Evolutionary conservation across 2,888 invertebrate genomes (phyloP).

Genomic region (Stratiomys singularior): DNA sequence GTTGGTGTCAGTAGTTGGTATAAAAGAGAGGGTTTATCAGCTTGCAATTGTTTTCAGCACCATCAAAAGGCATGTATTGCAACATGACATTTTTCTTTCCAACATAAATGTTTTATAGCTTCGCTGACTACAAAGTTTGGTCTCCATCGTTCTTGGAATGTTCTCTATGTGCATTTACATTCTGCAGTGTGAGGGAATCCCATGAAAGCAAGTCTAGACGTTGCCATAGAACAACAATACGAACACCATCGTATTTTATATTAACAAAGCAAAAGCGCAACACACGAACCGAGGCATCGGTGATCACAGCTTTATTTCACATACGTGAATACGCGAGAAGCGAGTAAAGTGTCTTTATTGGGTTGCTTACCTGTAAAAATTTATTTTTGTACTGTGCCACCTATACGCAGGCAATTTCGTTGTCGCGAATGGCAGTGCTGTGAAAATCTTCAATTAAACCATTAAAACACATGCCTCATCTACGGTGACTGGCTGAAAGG

Average conservation of each 20-base stretch:
- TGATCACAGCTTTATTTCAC: neutral
- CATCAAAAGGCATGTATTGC: too few species aligned
- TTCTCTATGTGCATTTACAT: neutral
- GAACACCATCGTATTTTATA: neutral
- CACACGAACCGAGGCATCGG: neutral
- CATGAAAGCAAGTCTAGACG: conserved; percentile 39
- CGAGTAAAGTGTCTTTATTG: neutral
- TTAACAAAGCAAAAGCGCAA: neutral
- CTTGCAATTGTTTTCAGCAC: too few species aligned
- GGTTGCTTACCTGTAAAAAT: conserved; percentile 37
- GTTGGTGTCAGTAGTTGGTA: too few species aligned
- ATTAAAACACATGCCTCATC: neutral
- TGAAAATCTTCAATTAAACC: conserved; percentile 22
- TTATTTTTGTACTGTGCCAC: conserved; percentile 37
- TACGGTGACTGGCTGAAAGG: neutral
- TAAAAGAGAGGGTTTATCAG: too few species aligned
- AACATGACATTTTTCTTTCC: too few species aligned
- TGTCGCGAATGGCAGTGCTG: conserved; percentile 11
- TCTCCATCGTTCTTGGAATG: neutral
- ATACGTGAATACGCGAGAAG: neutral
- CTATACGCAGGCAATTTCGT: conserved; percentile 2
- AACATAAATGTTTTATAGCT: neutral
- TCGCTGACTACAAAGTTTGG: neutral
- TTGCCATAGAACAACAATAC: conserved; percentile 9
- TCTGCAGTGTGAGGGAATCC: conserved; percentile 26